Percentiles rank a stretch among this genome's conserved stretches.
These are phyloP conservation scores for Phalacrocorax pelagicus DNA, from an alignment of 2,113 vertebrate species.

Conservation along the genomic window DNA sequence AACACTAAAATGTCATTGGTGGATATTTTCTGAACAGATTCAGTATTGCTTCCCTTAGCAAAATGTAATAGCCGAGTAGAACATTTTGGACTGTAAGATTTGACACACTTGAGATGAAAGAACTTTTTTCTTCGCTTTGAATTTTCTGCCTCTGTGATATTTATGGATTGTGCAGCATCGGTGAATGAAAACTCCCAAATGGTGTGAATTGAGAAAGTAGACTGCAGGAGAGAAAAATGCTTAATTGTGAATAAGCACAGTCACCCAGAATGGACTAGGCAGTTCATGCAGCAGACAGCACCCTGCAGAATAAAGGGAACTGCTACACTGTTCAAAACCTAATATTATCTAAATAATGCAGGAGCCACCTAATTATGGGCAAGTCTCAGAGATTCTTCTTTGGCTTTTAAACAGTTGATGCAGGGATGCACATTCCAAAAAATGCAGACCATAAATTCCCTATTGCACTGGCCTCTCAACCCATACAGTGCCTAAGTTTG, in stretches of 20 bases:
- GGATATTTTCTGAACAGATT: not conserved
- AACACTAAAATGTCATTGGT: not conserved
- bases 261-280: not conserved
- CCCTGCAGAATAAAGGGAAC: not conserved
- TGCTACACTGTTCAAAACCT: not conserved
- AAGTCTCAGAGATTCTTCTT: not conserved
- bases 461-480: not conserved
- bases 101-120: not conserved
- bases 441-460: not conserved
- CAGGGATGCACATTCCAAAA: not conserved
- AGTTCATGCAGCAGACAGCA: not conserved
- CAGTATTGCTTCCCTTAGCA: not conserved
- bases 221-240: not conserved
- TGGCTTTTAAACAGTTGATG: not conserved
- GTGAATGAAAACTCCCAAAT: not conserved
- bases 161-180: not conserved
- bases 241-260: not conserved
- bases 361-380: not conserved
- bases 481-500: not conserved
- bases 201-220: not conserved
- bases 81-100: not conserved
- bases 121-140: not conserved
- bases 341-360: not conserved
- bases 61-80: not conserved
- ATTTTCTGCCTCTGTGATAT: not conserved